Evolutionary conservation across 2,113 vertebrate genomes (phyloP), one percentile per base, ranked within the genome.

Genomic region (Cyanoderma ruficeps): DNA sequence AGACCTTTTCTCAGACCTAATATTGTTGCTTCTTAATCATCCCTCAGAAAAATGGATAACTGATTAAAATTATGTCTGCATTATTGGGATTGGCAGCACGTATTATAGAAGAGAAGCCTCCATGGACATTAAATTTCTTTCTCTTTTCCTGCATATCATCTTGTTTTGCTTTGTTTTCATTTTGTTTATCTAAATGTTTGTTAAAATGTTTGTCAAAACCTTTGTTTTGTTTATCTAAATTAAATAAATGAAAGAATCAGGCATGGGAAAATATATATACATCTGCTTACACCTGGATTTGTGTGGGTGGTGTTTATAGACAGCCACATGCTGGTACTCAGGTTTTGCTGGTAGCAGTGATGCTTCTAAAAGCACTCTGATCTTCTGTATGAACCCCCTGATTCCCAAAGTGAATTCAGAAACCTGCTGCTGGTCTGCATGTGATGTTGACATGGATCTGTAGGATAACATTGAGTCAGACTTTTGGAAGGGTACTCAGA

Each of bases 281-380:
- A 52, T 30, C 13, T 77, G 6, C n/a, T 64, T n/a, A 18, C 10
- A 39, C 7, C 15, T 42, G 13, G 33, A 56, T 1, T 0, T 25
- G 14, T 8, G 25, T 11, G 14, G 5, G 8, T 74, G 30, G 12
- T 53, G 28, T 47, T 42, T 84, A 10, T 6, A 44, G 47, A 19
- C 9, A 63, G 7, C 10, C 41, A 41, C 15, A 17, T 0, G 0
- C 27, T 31, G 39, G 3, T 27, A 30, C 21, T 70, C 24, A 12
- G 42, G 21, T 23, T 75, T 25, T 2, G 3, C 33, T 47, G 55
- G 35, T 44, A 41, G 41, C 30, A 55, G 41, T 19, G 33, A 11
- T 60, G 7, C 10, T 89, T 76, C 14, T 20, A 31, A 64, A 57
- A 60, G 1, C 14, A 35, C 50, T 52, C 13, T 6, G 31, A 9